A percentile compares a stretch with the other conserved stretches of the same genome.
Conservation (phyloP, 2,113 vertebrate species). For the Puma concolor region DNA sequence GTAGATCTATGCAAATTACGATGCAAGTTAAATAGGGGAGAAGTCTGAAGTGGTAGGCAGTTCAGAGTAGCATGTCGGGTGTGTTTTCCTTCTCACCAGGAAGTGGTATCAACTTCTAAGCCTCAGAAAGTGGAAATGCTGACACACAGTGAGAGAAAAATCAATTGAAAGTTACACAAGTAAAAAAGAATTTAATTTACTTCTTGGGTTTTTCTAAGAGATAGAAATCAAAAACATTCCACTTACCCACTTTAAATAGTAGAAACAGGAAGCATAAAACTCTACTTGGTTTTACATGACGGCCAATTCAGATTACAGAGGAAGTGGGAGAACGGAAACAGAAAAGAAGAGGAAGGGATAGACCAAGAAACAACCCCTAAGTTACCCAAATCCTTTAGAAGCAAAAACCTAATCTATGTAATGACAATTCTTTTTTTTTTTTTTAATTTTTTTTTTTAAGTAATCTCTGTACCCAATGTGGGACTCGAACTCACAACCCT, state of each 20-base stretch:
- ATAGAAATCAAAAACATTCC: constrained; percentile 66
- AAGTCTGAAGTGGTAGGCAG: constrained; percentile 70
- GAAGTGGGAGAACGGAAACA: constrained; percentile 5
- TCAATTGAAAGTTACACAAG: constrained; percentile 57
- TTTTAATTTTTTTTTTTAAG: background rate
- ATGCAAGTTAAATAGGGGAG: constrained; percentile 64
- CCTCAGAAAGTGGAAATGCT: constrained; percentile 48
- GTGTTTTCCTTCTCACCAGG: constrained; percentile 63
- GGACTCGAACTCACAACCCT: background rate
- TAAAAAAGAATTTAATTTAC: constrained; percentile 68
- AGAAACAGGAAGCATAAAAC: constrained; percentile 46
- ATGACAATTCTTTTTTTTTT: background rate
- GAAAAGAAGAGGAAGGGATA: constrained; percentile 7
- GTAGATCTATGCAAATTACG: constrained; percentile 81
- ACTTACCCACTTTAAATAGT: constrained; percentile 42
- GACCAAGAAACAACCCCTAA: background rate
- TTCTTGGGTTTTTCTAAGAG: constrained; percentile 54
- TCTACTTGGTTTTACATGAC: constrained; percentile 9
- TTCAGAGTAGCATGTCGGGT: constrained; percentile 52
- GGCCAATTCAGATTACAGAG: background rate
- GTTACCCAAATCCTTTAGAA: background rate
- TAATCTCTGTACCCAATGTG: background rate
- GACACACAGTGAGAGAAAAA: constrained; percentile 55
- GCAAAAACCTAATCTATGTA: background rate
- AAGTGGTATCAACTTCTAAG: constrained; percentile 41